phyloP scores from a whole-genome alignment of 1,140 invertebrate genomes.

The Sarcophaga bullata region DNA sequence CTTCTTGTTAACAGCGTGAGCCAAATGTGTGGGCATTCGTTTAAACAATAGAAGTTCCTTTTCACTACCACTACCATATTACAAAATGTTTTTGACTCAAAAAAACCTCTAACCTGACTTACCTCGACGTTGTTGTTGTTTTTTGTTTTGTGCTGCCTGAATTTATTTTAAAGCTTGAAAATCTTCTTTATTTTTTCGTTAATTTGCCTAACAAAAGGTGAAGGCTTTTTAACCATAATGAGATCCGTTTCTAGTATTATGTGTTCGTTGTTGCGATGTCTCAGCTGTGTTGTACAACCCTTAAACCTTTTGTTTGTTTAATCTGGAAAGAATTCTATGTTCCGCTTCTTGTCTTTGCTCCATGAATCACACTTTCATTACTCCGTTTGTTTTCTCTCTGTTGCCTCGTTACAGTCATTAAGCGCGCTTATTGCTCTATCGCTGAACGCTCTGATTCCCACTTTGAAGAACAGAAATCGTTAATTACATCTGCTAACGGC shows the following conservation, averaged over 20 bases:
- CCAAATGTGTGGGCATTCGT: neutral
- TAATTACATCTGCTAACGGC: no score
- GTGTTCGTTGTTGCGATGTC: neutral
- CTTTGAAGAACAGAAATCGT: no score
- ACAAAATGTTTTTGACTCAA: neutral
- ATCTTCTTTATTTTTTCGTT: neutral
- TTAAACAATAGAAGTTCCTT: neutral
- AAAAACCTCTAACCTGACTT: neutral
- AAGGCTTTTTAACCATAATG: neutral
- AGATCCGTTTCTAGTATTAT: neutral
- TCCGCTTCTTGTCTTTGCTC: neutral
- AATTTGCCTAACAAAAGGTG: neutral
- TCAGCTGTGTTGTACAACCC: slow-evolving; percentile 11
- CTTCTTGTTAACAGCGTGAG: neutral
- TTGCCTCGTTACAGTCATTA: no score
- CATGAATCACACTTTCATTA: no score
- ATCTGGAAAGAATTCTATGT: neutral
- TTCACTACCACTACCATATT: neutral
- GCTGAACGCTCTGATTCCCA: no score
- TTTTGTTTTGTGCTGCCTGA: no score
- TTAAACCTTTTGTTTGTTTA: slow-evolving; percentile 1
- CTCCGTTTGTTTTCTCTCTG: no score
- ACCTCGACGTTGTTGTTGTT: neutral
- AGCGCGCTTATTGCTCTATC: no score
- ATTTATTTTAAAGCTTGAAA: neutral